A percentile compares a stretch with the other conserved stretches of the same genome.
Conservation (phyloP, 92 coral and sea anemone species). For the Pocillopora meandrina region DNA sequence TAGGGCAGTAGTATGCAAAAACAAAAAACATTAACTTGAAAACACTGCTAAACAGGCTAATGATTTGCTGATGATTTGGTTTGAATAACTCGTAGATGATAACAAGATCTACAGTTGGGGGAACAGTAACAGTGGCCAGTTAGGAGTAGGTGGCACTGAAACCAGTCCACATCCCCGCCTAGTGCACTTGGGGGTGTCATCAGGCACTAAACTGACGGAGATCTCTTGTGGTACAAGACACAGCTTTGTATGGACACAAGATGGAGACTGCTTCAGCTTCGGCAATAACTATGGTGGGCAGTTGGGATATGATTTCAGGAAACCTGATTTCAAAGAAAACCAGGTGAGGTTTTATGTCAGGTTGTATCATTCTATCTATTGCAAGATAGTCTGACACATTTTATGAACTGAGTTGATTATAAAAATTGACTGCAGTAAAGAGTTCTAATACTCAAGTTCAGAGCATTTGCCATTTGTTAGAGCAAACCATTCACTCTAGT, state of each 20-base stretch:
- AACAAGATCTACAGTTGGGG: constrained; percentile 91
- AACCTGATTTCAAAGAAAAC: constrained; percentile 95
- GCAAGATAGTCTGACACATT: too few relatives aligned
- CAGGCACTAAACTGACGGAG: constrained; percentile 71
- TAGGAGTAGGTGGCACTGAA: constrained; percentile 80
- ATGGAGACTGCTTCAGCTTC: constrained; percentile 95
- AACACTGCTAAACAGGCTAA: too few relatives aligned
- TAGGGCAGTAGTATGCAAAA: too few relatives aligned
- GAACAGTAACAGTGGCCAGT: constrained; percentile 97
- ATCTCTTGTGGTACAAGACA: constrained; percentile 97
- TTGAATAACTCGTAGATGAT: constrained; percentile 52
- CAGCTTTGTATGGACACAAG: constrained; percentile 92
- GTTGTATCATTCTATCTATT: neutral
- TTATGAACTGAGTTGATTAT: too few relatives aligned
- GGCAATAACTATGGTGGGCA: constrained; percentile 98
- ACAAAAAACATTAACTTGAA: too few relatives aligned
- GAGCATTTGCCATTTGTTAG: too few relatives aligned
- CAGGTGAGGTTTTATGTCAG: constrained; percentile 59
- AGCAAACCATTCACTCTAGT: too few relatives aligned
- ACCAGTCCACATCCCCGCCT: constrained; percentile 72
- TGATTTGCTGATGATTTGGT: too few relatives aligned
- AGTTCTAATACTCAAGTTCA: too few relatives aligned
- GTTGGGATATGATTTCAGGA: constrained; percentile 95
- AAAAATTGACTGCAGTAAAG: too few relatives aligned
- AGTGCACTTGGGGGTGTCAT: constrained; percentile 69